Evolutionary conservation across 2,797 vertebrate species (phyloP).

Genomic region (Chromis chromis): DNA sequence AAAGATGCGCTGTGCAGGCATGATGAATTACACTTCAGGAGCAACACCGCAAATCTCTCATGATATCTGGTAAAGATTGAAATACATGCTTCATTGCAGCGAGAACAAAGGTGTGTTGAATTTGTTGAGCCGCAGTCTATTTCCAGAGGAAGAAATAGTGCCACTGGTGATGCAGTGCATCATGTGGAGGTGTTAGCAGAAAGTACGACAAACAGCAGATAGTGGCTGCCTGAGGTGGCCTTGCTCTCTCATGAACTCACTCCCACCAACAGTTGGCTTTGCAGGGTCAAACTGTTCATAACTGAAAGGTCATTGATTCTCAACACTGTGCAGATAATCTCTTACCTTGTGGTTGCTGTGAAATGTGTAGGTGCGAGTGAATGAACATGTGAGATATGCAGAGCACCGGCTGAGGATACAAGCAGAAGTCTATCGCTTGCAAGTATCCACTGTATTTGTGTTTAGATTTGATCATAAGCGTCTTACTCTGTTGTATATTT

Average conservation of each 20-base stretch:
- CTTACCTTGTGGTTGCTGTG: slow-evolving; percentile 30
- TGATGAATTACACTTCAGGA: slow-evolving; percentile 23
- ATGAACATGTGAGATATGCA: slow-evolving; percentile 45
- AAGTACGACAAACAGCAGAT: slow-evolving; percentile 56
- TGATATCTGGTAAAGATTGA: slow-evolving; percentile 22
- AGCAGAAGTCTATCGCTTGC: slow-evolving; percentile 44
- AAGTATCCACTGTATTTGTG: slow-evolving; percentile 54
- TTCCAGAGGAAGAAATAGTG: slow-evolving; percentile 43
- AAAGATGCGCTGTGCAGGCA: slow-evolving; percentile 12
- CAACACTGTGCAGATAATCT: slow-evolving; percentile 33
- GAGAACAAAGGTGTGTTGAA: slow-evolving; percentile 47
- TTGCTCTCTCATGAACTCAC: slow-evolving; percentile 70
- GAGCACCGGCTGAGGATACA: slow-evolving; percentile 21
- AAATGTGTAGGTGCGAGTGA: slow-evolving; percentile 29
- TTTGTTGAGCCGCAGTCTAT: slow-evolving; percentile 35
- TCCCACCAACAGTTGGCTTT: slow-evolving; percentile 66
- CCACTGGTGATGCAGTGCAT: slow-evolving; percentile 56
- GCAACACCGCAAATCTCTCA: slow-evolving; percentile 10
- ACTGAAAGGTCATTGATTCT: slow-evolving; percentile 63
- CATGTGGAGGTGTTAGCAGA: slow-evolving; percentile 69
- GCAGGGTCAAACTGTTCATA: slow-evolving; percentile 67
- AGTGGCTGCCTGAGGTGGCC: slow-evolving; percentile 65
- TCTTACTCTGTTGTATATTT: slow-evolving; percentile 49
- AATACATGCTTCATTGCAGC: slow-evolving; percentile 23
- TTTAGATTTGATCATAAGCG: slow-evolving; percentile 62